Evolutionary conservation across 2,797 vertebrate genomes (phyloP).

Genomic region (Acipenser oxyrinchus): DNA sequence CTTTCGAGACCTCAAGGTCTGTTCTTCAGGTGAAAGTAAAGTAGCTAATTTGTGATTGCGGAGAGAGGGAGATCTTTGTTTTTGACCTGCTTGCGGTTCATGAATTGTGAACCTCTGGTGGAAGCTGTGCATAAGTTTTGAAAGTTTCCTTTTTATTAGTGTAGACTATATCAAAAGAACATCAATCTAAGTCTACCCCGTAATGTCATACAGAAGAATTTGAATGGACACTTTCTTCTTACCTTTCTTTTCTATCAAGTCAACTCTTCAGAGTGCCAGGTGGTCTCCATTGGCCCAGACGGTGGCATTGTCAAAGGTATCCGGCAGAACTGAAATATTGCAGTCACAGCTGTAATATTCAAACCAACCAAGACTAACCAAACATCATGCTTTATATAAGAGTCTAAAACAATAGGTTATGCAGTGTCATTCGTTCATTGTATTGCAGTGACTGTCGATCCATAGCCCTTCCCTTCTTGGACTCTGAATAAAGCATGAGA

Average conservation of each 20-base stretch:
- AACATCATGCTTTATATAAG: too few relatives aligned
- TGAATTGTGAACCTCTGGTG: too few relatives aligned
- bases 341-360: conserved; percentile 11
- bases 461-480: neutral
- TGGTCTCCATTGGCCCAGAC: conserved; percentile 9
- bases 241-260: conserved; percentile 2
- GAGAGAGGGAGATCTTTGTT: conserved; percentile 13
- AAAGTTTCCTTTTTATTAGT: conserved; percentile 38
- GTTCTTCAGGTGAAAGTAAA: too few relatives aligned
- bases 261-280: conserved; percentile 1
- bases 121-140: conserved; percentile 25
- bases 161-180: too few relatives aligned
- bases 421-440: too few relatives aligned
- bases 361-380: conserved; percentile 8
- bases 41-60: too few relatives aligned
- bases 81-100: too few relatives aligned
- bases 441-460: neutral
- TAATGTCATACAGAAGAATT: too few relatives aligned
- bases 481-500: neutral
- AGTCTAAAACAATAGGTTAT: too few relatives aligned
- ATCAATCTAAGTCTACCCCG: too few relatives aligned
- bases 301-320: conserved; percentile 11
- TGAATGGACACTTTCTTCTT: neutral
- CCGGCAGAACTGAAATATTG: conserved; percentile 9
- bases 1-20: too few relatives aligned